Base-by-base conservation (phyloP, 2,888 invertebrate genomes). In the Scrobipalpa costella region DNA sequence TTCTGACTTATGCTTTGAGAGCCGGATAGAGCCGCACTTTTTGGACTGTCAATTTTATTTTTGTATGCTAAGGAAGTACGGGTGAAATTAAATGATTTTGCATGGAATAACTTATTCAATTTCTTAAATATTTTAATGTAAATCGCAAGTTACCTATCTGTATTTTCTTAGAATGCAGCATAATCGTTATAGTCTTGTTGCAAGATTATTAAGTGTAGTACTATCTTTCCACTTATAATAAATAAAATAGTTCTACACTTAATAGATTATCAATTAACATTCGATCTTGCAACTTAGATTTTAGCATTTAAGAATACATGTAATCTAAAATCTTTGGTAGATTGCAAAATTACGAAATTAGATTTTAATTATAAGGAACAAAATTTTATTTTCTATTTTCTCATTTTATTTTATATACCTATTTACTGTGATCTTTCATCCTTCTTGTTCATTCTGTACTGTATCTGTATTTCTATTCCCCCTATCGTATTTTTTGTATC, bases 241-340 rank as follows among this genome's bases (percentile, higher is more conserved):
- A 44, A 44, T 7, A 15, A 44, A 27, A 15, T 9, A 44, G 44
- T 44, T 15, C 7, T 15, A 44, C 15, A n/a, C 44, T 27, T 27
- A 44, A 5, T 44, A 40, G 44, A 44, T 44, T 5, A 13, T 40
- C 40, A 13, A n/a, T 7, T n/a, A 7, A 44, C n/a, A n/a, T 5
- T 21, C 47, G 21, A 13, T 52, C 50, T 52, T 52, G 50, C 50
- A 52, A 21, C 50, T 52, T 7, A 21, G 1, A 21, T 27, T 52
- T 52, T 52, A 52, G 50, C 21, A 19, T 17, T 0, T 52, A 52
- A 52, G 50, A 52, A 52, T 6, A 5, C 21, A 21, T 52, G 50
- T 52, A 52, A 52, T 52, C 50, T 52, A 52, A 44, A 44, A 21
- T 52, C 21, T 27, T 52, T 8, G 21, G 21, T 44, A 44, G 44